Evolutionary conservation across 2,113 vertebrate species (phyloP).

Genomic region (Empidonax alnorum): DNA sequence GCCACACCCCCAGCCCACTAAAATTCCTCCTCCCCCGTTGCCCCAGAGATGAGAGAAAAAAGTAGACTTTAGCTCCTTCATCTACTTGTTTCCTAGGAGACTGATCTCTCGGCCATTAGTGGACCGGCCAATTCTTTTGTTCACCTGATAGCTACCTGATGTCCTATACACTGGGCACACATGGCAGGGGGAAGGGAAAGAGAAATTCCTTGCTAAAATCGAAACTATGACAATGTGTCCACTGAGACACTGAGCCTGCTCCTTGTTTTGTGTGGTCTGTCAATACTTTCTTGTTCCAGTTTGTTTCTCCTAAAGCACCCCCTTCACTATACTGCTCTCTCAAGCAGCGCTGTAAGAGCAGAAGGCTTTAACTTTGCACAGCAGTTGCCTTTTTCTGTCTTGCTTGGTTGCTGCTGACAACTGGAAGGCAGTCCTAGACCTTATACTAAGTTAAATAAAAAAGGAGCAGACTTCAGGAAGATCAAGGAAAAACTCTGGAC

Average conservation of each 20-base stretch:
- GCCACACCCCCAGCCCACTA: too few species aligned
- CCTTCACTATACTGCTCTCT: neutral
- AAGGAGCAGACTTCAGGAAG: neutral
- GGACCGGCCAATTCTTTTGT: too few species aligned
- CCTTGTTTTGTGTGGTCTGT: neutral
- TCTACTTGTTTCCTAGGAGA: too few species aligned
- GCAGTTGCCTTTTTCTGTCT: neutral
- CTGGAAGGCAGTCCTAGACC: neutral
- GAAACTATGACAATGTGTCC: neutral
- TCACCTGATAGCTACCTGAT: too few species aligned
- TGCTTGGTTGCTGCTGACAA: neutral
- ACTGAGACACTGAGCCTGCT: neutral
- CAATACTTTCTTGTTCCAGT: neutral
- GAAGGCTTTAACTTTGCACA: neutral
- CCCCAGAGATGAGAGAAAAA: too few species aligned
- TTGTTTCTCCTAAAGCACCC: neutral
- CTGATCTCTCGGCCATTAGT: too few species aligned
- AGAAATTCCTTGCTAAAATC: too few species aligned
- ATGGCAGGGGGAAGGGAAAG: too few species aligned
- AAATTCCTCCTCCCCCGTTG: too few species aligned
- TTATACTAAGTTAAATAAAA: neutral
- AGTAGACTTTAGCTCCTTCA: too few species aligned
- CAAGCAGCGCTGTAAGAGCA: neutral
- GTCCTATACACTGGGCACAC: too few species aligned
- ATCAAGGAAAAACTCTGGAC: neutral